Percentiles rank a stretch among this genome's conserved stretches.
phyloP scores from a whole-genome alignment of 2,888 invertebrate genomes.

The Pomacea canaliculata region DNA sequence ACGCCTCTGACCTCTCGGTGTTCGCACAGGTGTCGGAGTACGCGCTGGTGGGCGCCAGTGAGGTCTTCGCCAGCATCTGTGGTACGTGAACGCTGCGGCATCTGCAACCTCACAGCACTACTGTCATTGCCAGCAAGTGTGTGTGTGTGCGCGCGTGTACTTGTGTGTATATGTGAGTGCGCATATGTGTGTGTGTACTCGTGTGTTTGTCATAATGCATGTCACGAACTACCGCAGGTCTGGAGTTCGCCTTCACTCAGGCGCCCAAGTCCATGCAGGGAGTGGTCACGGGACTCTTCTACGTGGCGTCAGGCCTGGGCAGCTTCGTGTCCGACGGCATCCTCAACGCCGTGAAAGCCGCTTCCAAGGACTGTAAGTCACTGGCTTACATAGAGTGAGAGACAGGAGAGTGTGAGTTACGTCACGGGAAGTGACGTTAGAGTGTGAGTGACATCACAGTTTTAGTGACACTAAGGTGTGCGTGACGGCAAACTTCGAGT shows the following conservation, averaged over 20 bases:
- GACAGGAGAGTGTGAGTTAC: too few relatives aligned
- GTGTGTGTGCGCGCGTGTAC: not conserved
- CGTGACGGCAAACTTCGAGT: too few relatives aligned
- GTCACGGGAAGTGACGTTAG: too few relatives aligned
- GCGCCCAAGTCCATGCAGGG: constrained; percentile 61
- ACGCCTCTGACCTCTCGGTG: constrained; percentile 55
- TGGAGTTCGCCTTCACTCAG: constrained; percentile 65
- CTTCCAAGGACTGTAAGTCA: constrained; percentile 42
- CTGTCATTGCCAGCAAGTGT: not conserved
- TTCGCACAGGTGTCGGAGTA: constrained; percentile 61
- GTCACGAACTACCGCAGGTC: constrained; percentile 35
- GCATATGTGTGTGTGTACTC: not conserved
- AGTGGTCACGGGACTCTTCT: constrained; percentile 62
- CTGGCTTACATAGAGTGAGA: too few relatives aligned
- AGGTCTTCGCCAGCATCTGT: constrained; percentile 61
- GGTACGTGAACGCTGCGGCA: constrained; percentile 39
- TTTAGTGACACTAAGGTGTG: too few relatives aligned
- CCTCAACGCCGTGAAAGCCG: constrained; percentile 50
- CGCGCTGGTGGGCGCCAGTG: constrained; percentile 60
- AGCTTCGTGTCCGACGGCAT: constrained; percentile 56
- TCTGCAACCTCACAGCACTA: not conserved
- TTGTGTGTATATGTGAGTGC: not conserved
- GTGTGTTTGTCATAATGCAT: not conserved
- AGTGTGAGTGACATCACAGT: too few relatives aligned
- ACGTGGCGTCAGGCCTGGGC: constrained; percentile 58